Percentiles rank a stretch among this genome's conserved stretches.
Evolutionary conservation across 2,797 vertebrate genomes (phyloP).

Genomic region (Luscinia megarhynchos): DNA sequence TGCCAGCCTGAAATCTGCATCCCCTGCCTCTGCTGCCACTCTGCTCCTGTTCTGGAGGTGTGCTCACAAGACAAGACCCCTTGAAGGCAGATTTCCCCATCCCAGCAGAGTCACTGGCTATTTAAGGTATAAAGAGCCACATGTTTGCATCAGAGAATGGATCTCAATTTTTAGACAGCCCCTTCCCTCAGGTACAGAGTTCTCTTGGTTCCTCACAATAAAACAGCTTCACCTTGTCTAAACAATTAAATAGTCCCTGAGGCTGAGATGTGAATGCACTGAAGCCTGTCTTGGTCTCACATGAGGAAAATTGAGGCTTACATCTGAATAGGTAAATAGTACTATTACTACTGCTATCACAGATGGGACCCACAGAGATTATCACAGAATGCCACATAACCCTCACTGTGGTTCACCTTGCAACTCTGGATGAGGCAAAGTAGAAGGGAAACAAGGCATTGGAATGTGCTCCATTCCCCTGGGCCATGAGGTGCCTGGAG

Average conservation of each 20-base stretch:
- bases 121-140: not conserved
- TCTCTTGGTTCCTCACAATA: not conserved
- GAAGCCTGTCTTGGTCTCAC: not conserved
- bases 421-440: not conserved
- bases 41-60: not conserved
- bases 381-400: not conserved
- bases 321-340: not conserved
- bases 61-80: not conserved
- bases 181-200: not conserved
- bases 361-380: not conserved
- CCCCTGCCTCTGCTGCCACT: not conserved
- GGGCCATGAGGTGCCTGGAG: not conserved
- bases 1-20: not conserved
- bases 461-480: not conserved
- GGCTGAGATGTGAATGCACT: not conserved
- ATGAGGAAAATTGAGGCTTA: not conserved
- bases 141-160: not conserved
- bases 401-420: not conserved
- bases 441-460: not conserved
- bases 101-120: not conserved
- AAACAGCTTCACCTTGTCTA: not conserved
- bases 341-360: not conserved
- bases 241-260: not conserved
- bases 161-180: not conserved
- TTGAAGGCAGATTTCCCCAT: not conserved